Conservation (phyloP, 2,113 vertebrate species). For the Phylloscopus trochilus region DNA sequence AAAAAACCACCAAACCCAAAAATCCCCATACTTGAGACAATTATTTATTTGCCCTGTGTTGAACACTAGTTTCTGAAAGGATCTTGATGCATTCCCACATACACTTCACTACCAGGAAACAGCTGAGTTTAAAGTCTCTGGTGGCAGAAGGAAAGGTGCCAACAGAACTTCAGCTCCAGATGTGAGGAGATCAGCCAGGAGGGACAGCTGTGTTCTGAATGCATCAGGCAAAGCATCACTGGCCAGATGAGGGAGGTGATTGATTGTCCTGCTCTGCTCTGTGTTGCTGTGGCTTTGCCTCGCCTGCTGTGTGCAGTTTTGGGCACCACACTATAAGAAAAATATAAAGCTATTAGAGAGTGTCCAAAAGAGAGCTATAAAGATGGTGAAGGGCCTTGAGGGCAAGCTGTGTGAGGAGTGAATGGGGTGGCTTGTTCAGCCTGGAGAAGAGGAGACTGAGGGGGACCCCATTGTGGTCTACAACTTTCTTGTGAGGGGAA, state of each 20-base stretch:
- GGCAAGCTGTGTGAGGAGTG: not conserved
- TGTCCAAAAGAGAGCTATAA: not conserved
- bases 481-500: not conserved
- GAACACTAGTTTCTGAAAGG: not conserved
- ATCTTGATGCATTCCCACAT: not conserved
- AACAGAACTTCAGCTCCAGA: not conserved
- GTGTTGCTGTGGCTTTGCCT: fast-evolving
- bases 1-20: too few relatives aligned
- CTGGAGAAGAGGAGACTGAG: not conserved
- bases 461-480: not conserved
- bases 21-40: not conserved
- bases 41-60: not conserved
- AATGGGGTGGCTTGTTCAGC: not conserved
- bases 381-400: not conserved
- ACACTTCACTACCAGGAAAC: not conserved
- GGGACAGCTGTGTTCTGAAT: not conserved
- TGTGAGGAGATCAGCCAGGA: not conserved
- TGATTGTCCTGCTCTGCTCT: not conserved
- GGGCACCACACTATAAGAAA: not conserved
- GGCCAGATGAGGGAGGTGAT: not conserved
- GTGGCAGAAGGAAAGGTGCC: not conserved
- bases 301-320: not conserved
- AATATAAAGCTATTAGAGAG: not conserved
- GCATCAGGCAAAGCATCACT: not conserved
- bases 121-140: not conserved